Evolutionary conservation across 37 sponge, comb jelly and placozoan species (phyloP).

Genomic region (Petrosia ficiformis): DNA sequence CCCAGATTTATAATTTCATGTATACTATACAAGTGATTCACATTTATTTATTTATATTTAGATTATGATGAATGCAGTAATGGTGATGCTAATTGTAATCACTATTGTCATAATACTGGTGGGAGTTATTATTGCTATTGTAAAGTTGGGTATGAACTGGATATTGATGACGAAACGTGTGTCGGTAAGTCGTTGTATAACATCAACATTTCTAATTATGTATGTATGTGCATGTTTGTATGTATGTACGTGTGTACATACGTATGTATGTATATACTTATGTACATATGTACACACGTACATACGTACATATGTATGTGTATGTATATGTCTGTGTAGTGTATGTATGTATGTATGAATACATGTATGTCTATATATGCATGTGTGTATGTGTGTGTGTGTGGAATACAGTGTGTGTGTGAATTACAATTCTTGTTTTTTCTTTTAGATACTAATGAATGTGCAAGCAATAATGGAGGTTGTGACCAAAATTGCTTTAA

Average conservation of each 20-base stretch:
- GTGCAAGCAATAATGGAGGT: conserved; percentile 1
- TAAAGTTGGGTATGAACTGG: not conserved
- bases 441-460: not conserved
- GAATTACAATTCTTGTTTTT: too few species aligned
- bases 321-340: too few species aligned
- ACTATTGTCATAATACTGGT: not conserved
- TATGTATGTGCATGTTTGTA: too few species aligned
- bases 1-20: not conserved
- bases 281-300: too few species aligned
- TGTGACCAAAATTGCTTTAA: conserved; percentile 7
- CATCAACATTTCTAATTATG: too few species aligned
- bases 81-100: not conserved
- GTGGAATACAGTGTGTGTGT: too few species aligned
- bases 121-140: not conserved
- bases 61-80: not conserved
- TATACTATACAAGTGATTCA: not conserved
- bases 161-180: not conserved
- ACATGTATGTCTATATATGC: too few species aligned
- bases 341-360: too few species aligned
- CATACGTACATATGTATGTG: too few species aligned
- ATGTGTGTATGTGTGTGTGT: too few species aligned
- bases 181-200: not conserved
- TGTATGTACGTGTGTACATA: too few species aligned
- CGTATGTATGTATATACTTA: too few species aligned
- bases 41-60: not conserved